These are phyloP conservation scores for Acanthis flammea DNA, from an alignment of 2,797 vertebrate species.

Conservation along the genomic window DNA sequence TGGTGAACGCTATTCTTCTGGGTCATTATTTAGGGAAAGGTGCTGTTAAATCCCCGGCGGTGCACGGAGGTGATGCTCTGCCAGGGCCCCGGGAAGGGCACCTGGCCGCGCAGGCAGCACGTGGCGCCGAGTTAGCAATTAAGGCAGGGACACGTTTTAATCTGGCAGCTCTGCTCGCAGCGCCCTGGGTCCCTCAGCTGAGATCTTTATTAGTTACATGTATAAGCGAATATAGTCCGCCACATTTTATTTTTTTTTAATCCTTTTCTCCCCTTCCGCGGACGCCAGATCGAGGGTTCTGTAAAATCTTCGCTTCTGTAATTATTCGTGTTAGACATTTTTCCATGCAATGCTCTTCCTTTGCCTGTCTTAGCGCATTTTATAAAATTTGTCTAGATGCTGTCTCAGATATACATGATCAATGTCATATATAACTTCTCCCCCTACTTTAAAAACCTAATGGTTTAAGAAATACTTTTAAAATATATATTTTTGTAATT, in stretches of 20 bases:
- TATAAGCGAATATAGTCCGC: neutral
- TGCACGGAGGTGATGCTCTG: neutral
- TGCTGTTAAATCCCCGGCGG: neutral
- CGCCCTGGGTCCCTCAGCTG: neutral
- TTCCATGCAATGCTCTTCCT: neutral
- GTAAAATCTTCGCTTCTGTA: neutral
- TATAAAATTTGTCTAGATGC: neutral
- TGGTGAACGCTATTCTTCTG: neutral
- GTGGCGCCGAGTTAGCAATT: neutral
- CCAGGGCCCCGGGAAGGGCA: neutral
- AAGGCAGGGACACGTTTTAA: neutral
- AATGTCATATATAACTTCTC: neutral
- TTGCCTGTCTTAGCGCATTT: neutral
- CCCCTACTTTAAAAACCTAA: neutral
- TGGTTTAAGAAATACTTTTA: neutral
- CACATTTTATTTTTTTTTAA: accelerated
- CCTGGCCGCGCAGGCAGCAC: neutral
- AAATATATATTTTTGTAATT: neutral
- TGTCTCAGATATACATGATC: neutral
- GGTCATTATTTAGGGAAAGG: neutral
- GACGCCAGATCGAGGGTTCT: neutral
- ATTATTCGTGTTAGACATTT: neutral
- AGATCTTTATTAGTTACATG: neutral
- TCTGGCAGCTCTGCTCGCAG: neutral
- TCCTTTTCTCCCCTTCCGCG: accelerated